Evolutionary conservation across 2,113 vertebrate species (phyloP).

Genomic region (Bubo scandiacus): DNA sequence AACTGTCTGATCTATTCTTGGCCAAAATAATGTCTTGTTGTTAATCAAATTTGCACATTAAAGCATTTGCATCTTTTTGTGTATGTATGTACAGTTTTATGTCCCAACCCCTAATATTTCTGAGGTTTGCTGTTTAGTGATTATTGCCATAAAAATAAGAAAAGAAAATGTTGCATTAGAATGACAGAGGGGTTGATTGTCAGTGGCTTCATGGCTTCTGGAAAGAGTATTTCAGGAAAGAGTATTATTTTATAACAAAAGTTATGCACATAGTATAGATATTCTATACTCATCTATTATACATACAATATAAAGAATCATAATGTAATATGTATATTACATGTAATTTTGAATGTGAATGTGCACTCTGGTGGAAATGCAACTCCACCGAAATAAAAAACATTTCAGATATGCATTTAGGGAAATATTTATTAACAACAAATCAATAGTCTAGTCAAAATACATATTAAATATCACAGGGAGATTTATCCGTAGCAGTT

Average conservation of each 20-base stretch:
- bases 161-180: background rate
- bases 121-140: background rate
- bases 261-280: background rate
- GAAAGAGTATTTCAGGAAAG: background rate
- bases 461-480: background rate
- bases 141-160: background rate
- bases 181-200: background rate
- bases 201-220: background rate
- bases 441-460: background rate
- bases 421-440: background rate
- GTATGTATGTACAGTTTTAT: background rate
- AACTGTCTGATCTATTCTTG: background rate
- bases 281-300: background rate
- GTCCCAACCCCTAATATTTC: background rate
- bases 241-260: background rate
- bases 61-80: background rate
- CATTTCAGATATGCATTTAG: background rate
- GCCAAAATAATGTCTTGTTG: background rate
- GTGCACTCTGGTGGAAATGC: background rate
- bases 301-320: background rate
- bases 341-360: background rate
- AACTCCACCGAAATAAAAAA: background rate
- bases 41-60: background rate
- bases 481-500: background rate
- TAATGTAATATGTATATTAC: background rate